phyloP scores from a whole-genome alignment of 2,113 vertebrate genomes.

The Tylochromis polylepis region DNA sequence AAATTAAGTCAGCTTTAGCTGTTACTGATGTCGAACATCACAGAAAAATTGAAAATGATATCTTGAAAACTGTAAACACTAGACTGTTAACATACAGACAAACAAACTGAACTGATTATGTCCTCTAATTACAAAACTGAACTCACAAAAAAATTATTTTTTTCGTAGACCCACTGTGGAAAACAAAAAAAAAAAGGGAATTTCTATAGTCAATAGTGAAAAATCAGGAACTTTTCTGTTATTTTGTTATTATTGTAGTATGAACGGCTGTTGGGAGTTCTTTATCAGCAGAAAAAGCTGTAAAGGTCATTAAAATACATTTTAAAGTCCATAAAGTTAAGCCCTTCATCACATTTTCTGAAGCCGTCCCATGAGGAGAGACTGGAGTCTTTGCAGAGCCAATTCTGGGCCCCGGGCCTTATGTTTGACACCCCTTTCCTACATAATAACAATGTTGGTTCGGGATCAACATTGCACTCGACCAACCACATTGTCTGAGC shows the following conservation, averaged over 20 bases:
- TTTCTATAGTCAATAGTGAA: neutral
- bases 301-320: neutral
- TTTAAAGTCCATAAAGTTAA: neutral
- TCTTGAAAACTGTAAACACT: neutral
- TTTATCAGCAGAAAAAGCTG: neutral
- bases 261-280: neutral
- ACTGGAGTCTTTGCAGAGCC: neutral
- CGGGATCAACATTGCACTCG: neutral
- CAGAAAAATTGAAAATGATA: neutral
- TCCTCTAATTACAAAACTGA: neutral
- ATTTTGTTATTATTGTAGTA: neutral
- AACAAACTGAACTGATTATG: neutral
- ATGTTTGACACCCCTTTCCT: neutral
- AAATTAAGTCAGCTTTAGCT: neutral
- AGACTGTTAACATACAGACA: neutral
- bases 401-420: neutral
- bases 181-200: too few relatives aligned
- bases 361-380: neutral
- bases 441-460: neutral
- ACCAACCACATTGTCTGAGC: neutral
- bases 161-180: neutral
- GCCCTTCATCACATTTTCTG: neutral
- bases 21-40: neutral
- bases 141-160: neutral
- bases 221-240: neutral